Evolutionary conservation across 2,113 vertebrate genomes (phyloP), one percentile per base, ranked within the genome.

Genomic region (Phrynosoma platyrhinos): DNA sequence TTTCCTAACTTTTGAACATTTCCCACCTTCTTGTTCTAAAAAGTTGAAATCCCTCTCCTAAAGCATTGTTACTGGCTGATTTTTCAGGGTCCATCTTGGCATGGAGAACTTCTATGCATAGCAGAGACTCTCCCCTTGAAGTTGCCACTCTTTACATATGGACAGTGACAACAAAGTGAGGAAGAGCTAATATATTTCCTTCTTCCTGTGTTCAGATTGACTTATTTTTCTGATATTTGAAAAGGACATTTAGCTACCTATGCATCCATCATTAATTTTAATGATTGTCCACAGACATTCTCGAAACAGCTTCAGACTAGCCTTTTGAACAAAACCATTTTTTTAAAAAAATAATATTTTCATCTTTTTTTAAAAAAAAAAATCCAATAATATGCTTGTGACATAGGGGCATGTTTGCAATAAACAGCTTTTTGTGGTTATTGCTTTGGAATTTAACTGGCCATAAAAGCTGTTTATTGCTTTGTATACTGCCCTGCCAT

Each of bases 391-490:
- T 1, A 82, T 0, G 0, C 69, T 76, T 55, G 18, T 84, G 20
- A 30, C 47, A 91, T 72, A 72, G 8, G 64, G 64, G 25, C 87
- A 0, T 13, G 58, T 25, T 72, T 83, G 64, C 53, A 92, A 75
- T 83, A 81, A 90, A 87, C 47, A 90, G 27, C 1, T 90, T 88
- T 88, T 90, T 4, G 0, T 80, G 40, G 36, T 87, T 90, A 74
- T 89, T 92, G 68, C 52, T 88, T 94, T 91, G 78, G 52, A 55
- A 36, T 89, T 86, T 94, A 86, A 79, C 30, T 32, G 79, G 69
- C 1, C 47, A 62, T 85, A 82, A 94, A 91, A 42, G 36, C 87
- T 0, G 83, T 90, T 91, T 80, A 84, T 74, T 90, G 21, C 1
- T 1, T 85, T 86, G 20, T 68, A 71, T 75, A 0, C n/a, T 74